A percentile compares a stretch with the other conserved stretches of the same genome.
phyloP scores from a whole-genome alignment of 2,113 vertebrate species.

The Antennarius striatus region DNA sequence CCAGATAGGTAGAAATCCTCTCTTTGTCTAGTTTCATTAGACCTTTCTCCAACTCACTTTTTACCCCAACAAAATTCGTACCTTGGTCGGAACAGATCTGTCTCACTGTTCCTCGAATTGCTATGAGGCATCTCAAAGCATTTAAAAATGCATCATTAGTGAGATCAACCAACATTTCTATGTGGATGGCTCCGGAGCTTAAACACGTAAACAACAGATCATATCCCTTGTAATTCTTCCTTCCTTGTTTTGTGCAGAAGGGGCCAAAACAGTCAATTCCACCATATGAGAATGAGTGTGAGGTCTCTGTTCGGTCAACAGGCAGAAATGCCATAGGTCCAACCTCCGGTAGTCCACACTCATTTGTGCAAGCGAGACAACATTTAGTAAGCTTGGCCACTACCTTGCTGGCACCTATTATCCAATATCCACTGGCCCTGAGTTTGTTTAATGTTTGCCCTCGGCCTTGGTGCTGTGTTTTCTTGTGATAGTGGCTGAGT shows the following conservation, averaged over 20 bases:
- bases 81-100: neutral
- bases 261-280: too few species aligned
- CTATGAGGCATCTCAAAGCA: neutral
- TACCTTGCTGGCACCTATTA: conserved; percentile 5
- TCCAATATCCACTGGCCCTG: neutral
- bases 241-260: too few species aligned
- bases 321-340: neutral
- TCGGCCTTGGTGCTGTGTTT: neutral
- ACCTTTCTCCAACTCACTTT: neutral
- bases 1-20: neutral
- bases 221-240: neutral
- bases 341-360: neutral
- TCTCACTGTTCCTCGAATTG: neutral
- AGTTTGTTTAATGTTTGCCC: neutral
- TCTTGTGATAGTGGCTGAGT: neutral
- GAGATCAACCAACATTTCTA: neutral
- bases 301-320: too few species aligned
- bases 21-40: neutral
- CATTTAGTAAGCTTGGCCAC: neutral
- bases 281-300: too few species aligned
- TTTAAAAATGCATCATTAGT: neutral
- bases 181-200: neutral
- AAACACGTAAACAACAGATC: neutral
- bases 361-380: neutral
- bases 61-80: neutral